phyloP scores from a whole-genome alignment of 2,888 invertebrate genomes.

The Anagyrus pseudococci region DNA sequence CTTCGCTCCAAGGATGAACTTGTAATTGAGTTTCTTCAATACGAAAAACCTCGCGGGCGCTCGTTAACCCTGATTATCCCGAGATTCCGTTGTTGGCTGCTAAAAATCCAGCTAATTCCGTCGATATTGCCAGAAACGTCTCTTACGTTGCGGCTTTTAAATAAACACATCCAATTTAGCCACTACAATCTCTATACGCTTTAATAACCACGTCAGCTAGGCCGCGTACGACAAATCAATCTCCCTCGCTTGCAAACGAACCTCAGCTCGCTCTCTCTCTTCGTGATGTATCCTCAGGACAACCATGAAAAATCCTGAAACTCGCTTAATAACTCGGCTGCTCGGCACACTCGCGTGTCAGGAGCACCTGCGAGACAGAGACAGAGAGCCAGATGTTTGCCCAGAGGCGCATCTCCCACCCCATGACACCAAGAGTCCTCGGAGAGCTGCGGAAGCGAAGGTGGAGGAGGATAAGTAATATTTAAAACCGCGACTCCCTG shows the following conservation, averaged over 20 bases:
- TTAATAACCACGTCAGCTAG: no score
- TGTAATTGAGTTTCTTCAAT: conserved; percentile 41
- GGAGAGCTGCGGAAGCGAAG: conserved; percentile 35
- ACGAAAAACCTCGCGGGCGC: conserved; percentile 34
- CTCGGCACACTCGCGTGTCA: conserved; percentile 28
- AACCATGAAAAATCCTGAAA: no score
- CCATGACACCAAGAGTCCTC: conserved; percentile 40
- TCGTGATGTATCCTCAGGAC: no score
- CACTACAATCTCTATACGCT: no score
- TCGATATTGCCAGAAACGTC: no score
- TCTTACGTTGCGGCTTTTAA: no score
- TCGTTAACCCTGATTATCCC: conserved; percentile 33
- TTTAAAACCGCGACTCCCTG: conserved; percentile 48
- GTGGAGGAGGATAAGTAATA: conserved; percentile 52
- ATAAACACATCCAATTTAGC: no score
- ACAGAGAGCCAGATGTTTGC: conserved; percentile 41
- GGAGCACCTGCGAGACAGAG: conserved; percentile 37
- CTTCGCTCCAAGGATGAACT: conserved; percentile 25
- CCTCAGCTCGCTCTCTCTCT: no score
- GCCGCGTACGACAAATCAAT: no score
- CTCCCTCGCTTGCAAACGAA: no score
- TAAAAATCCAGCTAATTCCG: no score
- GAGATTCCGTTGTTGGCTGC: no score
- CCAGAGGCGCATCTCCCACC: conserved; percentile 34
- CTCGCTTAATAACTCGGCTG: conserved; percentile 28